Evolutionary conservation across 2,797 vertebrate species (phyloP).

Genomic region (Lateolabrax maculatus): DNA sequence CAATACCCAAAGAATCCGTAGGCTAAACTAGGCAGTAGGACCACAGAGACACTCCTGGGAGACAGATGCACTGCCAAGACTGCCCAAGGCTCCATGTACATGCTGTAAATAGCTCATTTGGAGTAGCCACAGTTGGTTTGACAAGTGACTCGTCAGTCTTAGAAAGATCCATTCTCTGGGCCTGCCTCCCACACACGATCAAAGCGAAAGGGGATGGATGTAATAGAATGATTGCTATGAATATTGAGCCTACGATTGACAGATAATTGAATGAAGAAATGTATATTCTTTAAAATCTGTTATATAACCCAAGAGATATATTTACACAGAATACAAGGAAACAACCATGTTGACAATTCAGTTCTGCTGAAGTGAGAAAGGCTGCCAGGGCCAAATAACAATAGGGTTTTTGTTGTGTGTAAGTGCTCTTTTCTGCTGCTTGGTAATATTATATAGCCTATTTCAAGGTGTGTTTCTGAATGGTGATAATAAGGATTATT

Average conservation of each 20-base stretch:
- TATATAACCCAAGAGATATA: not conserved
- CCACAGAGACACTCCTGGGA: too few relatives aligned
- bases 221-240: not conserved
- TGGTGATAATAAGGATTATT: not conserved
- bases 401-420: not conserved
- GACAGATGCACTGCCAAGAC: not conserved
- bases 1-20: not conserved
- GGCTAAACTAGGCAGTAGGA: not conserved
- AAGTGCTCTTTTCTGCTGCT: not conserved
- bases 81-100: not conserved
- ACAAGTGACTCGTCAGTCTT: not conserved
- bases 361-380: not conserved
- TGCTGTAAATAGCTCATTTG: not conserved
- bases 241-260: not conserved
- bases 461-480: not conserved
- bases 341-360: not conserved
- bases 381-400: not conserved
- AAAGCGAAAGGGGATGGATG: slow-evolving; percentile 9
- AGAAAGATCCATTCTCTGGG: not conserved
- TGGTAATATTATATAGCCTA: not conserved
- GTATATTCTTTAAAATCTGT: not conserved
- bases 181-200: not conserved
- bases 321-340: not conserved
- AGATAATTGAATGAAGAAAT: not conserved
- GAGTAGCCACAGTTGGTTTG: not conserved